Evolutionary conservation across 2,888 invertebrate genomes (phyloP), one percentile per base, ranked within the genome.

Genomic region (Drosophila percnosoma): DNA sequence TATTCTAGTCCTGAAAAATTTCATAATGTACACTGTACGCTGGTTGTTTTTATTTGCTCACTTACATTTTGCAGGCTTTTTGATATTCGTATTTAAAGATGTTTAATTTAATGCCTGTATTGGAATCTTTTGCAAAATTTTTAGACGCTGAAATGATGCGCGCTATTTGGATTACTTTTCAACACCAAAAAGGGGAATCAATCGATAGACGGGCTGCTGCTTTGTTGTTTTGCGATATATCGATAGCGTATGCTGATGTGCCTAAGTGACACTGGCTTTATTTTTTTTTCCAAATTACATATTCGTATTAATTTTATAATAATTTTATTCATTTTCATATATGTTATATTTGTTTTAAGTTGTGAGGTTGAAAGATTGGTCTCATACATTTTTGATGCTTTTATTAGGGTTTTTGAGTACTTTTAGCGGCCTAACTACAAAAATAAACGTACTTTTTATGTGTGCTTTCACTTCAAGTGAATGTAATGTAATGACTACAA

Each of bases 1-100:
- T 10, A 34, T 21, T 38, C 52, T 29, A 2, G 76, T 0, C 78
- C 78, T 78, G 36, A 13, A 29, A 24, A 21, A 24, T 31, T 6
- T 1, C 4, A 7, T 4, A 18, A 2, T 53, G n/a, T 4, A 13
- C 7, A 24, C 10, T n/a, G 18, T 36, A 34, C 2, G 3, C 4
- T n/a, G 0, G 4, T 10, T 18, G 11, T 11, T 31, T n/a, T 11
- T 15, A 4, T 65, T 21, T 40, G 24, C 8, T 8, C 4, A 45
- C 68, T 68, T 49, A 68, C 68, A 68, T 68, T 21, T 67, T 38
- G 15, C 0, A 8, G 38, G 8, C 10, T 33, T 49, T 5, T 49
- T 5, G 3, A 49, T 10, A 29, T 49, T 1, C 8, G 24, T 45
- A 45, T 24, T 45, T 24, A 15, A 40, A 57, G 11, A 31, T 34